Conservation (phyloP, 2,888 invertebrate genomes). For the Erebia ligea region DNA sequence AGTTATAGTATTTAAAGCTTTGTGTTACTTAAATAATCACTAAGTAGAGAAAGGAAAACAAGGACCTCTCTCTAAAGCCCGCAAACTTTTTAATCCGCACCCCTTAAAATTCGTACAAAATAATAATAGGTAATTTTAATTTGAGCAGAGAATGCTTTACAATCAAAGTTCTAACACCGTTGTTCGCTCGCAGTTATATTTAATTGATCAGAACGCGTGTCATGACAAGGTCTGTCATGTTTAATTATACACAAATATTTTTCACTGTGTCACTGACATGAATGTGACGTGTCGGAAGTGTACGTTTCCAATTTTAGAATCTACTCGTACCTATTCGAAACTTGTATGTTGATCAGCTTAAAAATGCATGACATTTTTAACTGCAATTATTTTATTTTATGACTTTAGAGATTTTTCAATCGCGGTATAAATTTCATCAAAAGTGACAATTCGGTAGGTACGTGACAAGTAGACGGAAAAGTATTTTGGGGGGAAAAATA, state of each 20-base stretch:
- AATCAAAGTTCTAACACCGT: slow-evolving; percentile 1
- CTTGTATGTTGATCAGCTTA: neutral
- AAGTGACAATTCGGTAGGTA: no score
- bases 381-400: neutral
- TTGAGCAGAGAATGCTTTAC: neutral
- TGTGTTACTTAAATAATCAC: no score
- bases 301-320: slow-evolving; percentile 6
- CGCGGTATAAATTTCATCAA: no score
- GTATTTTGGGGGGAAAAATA: no score
- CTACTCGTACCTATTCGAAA: neutral
- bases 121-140: neutral
- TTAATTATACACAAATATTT: slow-evolving; percentile 15
- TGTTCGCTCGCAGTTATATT: slow-evolving; percentile 1
- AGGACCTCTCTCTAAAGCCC: no score
- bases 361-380: no score
- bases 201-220: slow-evolving; percentile 20
- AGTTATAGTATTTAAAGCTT: no score
- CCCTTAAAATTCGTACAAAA: no score
- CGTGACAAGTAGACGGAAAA: no score
- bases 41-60: no score
- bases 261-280: slow-evolving; percentile 2
- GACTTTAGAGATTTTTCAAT: neutral
- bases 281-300: slow-evolving; percentile 1
- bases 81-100: no score
- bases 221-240: slow-evolving; percentile 13